Percentiles rank a stretch among this genome's conserved stretches.
Evolutionary conservation across 2,797 vertebrate species (phyloP).

Genomic region (Anolis apletophallus): DNA sequence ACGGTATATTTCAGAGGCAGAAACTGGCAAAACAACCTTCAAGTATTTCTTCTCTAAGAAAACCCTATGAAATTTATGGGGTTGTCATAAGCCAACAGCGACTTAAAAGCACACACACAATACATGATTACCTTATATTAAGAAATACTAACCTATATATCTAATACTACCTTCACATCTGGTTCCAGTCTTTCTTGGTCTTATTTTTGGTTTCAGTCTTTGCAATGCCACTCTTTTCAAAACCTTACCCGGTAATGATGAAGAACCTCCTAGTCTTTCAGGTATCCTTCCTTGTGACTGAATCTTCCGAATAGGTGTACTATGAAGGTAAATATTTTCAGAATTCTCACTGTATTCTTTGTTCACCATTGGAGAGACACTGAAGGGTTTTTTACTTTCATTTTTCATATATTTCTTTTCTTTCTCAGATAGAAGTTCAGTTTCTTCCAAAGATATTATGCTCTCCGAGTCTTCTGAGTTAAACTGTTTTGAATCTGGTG

Average conservation of each 20-base stretch:
- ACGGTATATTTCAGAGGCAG: too few relatives aligned
- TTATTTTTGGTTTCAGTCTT: not conserved
- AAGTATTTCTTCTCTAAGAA: too few relatives aligned
- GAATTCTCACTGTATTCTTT: constrained; percentile 68
- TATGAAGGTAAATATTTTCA: constrained; percentile 82
- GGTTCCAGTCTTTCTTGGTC: not conserved
- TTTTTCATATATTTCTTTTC: constrained; percentile 66
- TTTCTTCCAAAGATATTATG: constrained; percentile 62
- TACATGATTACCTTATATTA: not conserved
- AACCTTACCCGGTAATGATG: constrained; percentile 84
- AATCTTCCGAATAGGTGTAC: constrained; percentile 85
- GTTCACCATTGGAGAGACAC: constrained; percentile 63
- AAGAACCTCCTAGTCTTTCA: constrained; percentile 83
- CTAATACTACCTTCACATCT: not conserved
- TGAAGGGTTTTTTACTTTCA: constrained; percentile 61
- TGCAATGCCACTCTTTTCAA: constrained; percentile 14
- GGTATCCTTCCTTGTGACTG: constrained; percentile 69
- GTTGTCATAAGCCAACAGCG: too few relatives aligned
- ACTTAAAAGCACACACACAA: too few relatives aligned
- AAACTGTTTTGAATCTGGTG: constrained; percentile 73
- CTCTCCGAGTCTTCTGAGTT: constrained; percentile 64
- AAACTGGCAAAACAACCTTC: too few relatives aligned
- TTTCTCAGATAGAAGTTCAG: constrained; percentile 52
- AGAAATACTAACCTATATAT: not conserved
- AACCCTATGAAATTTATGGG: too few relatives aligned